Conservation (phyloP, 2,888 invertebrate species). For the Autographa pulchrina region DNA sequence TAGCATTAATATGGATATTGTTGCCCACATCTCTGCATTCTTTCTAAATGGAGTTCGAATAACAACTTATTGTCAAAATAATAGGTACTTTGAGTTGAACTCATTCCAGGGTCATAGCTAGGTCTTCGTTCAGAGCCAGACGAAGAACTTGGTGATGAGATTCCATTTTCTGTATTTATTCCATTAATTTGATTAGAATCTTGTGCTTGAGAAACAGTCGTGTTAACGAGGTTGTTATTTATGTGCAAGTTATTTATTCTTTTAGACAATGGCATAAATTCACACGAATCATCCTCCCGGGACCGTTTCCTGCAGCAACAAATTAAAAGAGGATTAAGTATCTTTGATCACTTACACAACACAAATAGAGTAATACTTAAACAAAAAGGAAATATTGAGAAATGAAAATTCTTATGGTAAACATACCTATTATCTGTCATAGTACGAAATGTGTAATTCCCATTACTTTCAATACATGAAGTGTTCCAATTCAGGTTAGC, state of each 20-base stretch:
- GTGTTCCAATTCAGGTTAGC: conserved; percentile 72
- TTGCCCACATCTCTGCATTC: conserved; percentile 91
- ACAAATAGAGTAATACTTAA: neutral
- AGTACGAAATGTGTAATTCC: conserved; percentile 73
- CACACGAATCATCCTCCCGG: conserved; percentile 93
- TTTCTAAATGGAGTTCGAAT: conserved; percentile 95
- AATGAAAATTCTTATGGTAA: conserved; percentile 26
- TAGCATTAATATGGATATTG: conserved; percentile 80
- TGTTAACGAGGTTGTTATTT: conserved; percentile 88
- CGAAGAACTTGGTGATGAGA: conserved; percentile 75
- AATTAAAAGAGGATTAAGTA: conserved; percentile 7
- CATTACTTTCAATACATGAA: conserved; percentile 76
- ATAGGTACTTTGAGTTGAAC: conserved; percentile 94
- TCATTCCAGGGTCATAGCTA: conserved; percentile 93
- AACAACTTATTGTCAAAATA: conserved; percentile 96
- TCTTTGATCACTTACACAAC: neutral
- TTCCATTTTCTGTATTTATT: conserved; percentile 73
- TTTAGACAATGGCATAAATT: conserved; percentile 96
- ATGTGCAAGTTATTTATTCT: conserved; percentile 97
- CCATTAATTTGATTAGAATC: conserved; percentile 77
- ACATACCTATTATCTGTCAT: conserved; percentile 87
- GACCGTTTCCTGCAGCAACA: conserved; percentile 92
- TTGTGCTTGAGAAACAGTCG: conserved; percentile 68
- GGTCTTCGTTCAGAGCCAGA: conserved; percentile 80
- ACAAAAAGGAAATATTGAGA: neutral